These are phyloP conservation scores for Ips nitidus DNA, from an alignment of 1,140 invertebrate genomes.

Conservation along the genomic window DNA sequence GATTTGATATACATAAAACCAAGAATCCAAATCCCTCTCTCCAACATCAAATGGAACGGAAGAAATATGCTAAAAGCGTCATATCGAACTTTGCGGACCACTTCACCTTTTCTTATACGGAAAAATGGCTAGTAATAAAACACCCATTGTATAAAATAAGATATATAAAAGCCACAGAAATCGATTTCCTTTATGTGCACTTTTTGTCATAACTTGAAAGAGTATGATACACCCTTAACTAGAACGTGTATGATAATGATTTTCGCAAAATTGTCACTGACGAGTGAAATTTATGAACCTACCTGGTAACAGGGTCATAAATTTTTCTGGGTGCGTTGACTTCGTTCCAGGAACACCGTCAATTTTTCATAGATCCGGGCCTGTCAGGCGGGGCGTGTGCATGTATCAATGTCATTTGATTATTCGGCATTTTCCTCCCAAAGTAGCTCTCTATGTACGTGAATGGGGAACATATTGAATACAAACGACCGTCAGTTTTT, in stretches of 20 bases:
- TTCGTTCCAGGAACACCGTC: conserved; percentile 18
- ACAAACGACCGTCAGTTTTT: neutral
- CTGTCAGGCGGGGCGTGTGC: conserved; percentile 20
- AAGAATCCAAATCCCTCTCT: neutral
- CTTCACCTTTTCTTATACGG: conserved; percentile 27
- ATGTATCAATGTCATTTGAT: conserved; percentile 28
- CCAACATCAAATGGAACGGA: conserved; percentile 14
- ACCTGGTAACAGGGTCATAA: conserved; percentile 17
- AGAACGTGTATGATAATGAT: neutral
- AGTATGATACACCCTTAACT: too few species aligned
- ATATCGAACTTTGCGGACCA: conserved; percentile 23
- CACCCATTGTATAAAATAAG: neutral
- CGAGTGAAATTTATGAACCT: conserved; percentile 11
- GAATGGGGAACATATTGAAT: conserved; percentile 18
- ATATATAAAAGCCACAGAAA: too few species aligned
- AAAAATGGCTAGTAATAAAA: conserved; percentile 25
- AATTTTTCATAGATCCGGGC: conserved; percentile 22
- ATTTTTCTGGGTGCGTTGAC: conserved; percentile 19
- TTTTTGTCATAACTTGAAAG: too few species aligned
- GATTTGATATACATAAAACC: too few species aligned
- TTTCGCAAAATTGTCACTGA: conserved; percentile 6
- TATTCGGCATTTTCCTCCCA: conserved; percentile 22
- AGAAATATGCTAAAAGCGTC: conserved; percentile 17
- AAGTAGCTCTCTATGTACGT: conserved; percentile 15
- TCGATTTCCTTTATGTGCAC: too few species aligned